Evolutionary conservation across 2,888 invertebrate species (phyloP).

Genomic region (Laspeyria flexula): DNA sequence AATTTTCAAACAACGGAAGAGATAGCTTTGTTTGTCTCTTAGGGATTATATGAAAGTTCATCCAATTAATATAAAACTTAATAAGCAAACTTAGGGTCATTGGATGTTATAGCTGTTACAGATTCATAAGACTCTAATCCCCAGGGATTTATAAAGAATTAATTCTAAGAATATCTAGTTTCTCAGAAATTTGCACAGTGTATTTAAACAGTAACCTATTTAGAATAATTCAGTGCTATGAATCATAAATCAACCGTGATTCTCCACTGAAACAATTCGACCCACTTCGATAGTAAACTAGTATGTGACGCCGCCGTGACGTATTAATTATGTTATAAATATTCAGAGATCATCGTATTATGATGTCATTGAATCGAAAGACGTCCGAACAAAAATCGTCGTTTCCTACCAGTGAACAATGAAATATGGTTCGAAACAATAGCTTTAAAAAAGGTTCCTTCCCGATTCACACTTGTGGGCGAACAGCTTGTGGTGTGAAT

Average conservation of each 20-base stretch:
- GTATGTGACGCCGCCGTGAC: slow-evolving; percentile 12
- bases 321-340: slow-evolving; percentile 24
- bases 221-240: not conserved
- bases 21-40: not conserved
- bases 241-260: not conserved
- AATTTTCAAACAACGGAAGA: too few relatives aligned
- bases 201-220: not conserved
- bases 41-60: slow-evolving; percentile 1
- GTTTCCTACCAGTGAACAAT: too few relatives aligned
- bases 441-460: too few relatives aligned
- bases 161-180: not conserved
- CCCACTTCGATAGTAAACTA: slow-evolving; percentile 15
- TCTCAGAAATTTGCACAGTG: not conserved
- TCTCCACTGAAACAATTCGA: slow-evolving; percentile 13
- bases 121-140: not conserved
- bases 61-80: slow-evolving; percentile 1
- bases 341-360: slow-evolving; percentile 29
- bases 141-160: not conserved
- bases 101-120: too few relatives aligned
- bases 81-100: slow-evolving; percentile 1
- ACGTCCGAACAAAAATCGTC: slow-evolving; percentile 51
- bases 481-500: too few relatives aligned
- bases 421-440: too few relatives aligned
- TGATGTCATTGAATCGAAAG: slow-evolving; percentile 17
- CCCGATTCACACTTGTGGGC: too few relatives aligned